Percentiles rank a stretch among this genome's conserved stretches.
phyloP scores from a whole-genome alignment of 2,797 vertebrate genomes.

The Urosaurus nigricauda region DNA sequence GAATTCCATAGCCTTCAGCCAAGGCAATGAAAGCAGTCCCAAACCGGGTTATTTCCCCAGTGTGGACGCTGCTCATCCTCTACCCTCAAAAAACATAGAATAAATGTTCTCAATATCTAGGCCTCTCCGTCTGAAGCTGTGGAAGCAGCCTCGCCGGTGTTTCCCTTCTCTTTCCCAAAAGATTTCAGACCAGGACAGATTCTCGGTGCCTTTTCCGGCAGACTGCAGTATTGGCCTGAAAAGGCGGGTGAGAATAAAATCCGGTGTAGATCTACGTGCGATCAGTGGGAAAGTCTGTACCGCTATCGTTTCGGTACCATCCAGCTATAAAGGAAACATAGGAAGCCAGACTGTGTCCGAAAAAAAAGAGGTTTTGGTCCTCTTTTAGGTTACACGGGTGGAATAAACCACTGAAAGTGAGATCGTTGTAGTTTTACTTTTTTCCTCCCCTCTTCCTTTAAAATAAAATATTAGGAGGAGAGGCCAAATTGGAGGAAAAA shows the following conservation, averaged over 20 bases:
- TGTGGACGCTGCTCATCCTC: too few species aligned
- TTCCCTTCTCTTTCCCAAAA: background rate
- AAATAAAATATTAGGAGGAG: background rate
- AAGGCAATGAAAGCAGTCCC: too few species aligned
- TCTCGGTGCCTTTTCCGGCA: background rate
- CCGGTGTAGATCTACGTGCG: background rate
- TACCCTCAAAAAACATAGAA: background rate
- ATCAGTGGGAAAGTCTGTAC: background rate
- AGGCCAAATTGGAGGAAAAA: too few species aligned
- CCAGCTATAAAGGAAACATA: background rate
- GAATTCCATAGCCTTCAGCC: too few species aligned
- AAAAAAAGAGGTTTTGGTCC: too few species aligned
- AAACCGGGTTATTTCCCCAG: too few species aligned
- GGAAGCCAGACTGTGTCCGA: too few species aligned
- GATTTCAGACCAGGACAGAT: background rate
- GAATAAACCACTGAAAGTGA: background rate
- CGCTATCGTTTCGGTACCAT: background rate
- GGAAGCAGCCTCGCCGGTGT: background rate
- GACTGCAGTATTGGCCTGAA: too few species aligned
- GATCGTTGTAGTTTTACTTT: background rate
- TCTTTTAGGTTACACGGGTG: too few species aligned
- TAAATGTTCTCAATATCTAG: background rate
- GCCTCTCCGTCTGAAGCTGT: background rate
- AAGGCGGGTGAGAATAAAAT: background rate
- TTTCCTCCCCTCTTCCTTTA: too few species aligned